Evolutionary conservation across 1,140 invertebrate genomes (phyloP).

Genomic region (Metopolophium dirhodum): DNA sequence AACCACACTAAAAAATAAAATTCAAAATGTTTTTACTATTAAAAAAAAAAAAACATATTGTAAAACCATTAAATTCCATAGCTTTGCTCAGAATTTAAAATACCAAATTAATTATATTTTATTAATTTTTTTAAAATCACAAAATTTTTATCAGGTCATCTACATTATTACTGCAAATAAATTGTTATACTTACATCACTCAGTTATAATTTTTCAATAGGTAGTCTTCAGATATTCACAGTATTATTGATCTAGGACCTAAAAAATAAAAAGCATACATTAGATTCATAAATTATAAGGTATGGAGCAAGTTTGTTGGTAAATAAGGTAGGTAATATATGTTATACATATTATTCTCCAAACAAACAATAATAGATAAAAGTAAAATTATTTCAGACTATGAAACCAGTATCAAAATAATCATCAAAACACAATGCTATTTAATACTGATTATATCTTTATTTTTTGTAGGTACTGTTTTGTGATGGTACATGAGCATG

Average conservation of each 20-base stretch:
- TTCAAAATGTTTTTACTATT: too few relatives aligned
- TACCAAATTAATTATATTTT: neutral
- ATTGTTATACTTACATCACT: conserved; percentile 7
- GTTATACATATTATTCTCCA: neutral
- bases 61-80: too few relatives aligned
- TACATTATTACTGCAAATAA: neutral
- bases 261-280: conserved; percentile 2
- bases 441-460: conserved; percentile 39
- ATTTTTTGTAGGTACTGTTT: conserved; percentile 17
- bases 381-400: neutral
- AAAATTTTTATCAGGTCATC: neutral
- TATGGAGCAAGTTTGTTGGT: neutral
- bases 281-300: too few relatives aligned
- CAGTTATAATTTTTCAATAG: neutral
- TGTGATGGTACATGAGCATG: conserved; percentile 46
- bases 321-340: neutral
- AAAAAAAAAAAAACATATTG: too few relatives aligned
- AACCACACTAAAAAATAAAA: too few relatives aligned
- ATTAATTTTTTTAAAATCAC: neutral
- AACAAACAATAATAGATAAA: neutral
- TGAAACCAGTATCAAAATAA: neutral
- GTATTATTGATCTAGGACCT: neutral
- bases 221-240: neutral
- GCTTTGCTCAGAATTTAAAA: neutral
- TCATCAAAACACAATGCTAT: conserved; percentile 22